These are phyloP conservation scores for Andricus curvator DNA, from an alignment of 2,888 invertebrate genomes.

Conservation along the genomic window DNA sequence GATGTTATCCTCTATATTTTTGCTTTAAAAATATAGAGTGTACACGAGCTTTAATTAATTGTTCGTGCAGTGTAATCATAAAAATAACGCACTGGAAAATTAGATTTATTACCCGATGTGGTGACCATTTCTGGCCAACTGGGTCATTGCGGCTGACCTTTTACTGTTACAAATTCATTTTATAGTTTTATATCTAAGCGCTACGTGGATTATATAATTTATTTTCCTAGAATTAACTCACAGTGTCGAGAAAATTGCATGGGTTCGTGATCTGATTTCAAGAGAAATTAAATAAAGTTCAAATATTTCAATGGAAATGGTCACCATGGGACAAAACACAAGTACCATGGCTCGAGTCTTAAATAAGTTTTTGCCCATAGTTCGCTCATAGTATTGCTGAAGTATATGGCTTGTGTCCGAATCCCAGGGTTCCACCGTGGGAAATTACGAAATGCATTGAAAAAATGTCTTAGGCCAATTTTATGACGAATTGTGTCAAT, in stretches of 20 bases:
- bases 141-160: neutral
- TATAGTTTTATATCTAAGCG: neutral
- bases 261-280: neutral
- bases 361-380: no score
- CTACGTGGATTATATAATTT: neutral
- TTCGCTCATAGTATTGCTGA: no score
- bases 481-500: no score
- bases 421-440: no score
- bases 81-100: neutral
- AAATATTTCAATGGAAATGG: no score
- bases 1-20: neutral
- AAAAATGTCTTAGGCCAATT: no score
- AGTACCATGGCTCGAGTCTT: no score
- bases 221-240: conserved; percentile 7
- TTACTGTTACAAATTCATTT: neutral
- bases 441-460: no score
- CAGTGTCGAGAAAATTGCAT: neutral
- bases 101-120: conserved; percentile 9
- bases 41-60: neutral
- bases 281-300: conserved; percentile 20
- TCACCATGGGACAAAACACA: no score
- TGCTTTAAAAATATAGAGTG: neutral
- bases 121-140: conserved; percentile 2
- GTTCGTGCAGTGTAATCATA: conserved; percentile 24
- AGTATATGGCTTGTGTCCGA: no score